phyloP scores from a whole-genome alignment of 2,888 invertebrate species.

The Cacoxenus indagator region DNA sequence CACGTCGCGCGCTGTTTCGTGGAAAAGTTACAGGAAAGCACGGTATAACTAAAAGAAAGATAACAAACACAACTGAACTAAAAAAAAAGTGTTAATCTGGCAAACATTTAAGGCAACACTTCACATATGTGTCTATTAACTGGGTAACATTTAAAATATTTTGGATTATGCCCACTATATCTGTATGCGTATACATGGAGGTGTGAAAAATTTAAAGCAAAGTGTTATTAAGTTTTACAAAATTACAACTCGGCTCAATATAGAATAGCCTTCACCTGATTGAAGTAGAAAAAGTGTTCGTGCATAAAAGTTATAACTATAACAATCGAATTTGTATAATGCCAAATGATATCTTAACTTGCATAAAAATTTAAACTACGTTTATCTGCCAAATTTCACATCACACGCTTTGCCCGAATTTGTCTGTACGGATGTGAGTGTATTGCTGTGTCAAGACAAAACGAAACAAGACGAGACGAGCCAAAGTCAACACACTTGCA shows the following conservation, averaged over 20 bases:
- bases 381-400: neutral
- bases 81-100: neutral
- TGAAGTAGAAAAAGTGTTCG: neutral
- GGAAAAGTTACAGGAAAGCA: neutral
- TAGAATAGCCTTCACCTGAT: neutral
- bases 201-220: neutral
- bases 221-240: neutral
- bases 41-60: neutral
- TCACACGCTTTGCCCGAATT: neutral
- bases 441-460: too few species aligned
- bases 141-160: neutral
- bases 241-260: neutral
- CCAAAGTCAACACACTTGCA: neutral
- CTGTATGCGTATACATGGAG: too few species aligned
- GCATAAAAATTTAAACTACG: neutral
- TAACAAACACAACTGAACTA: neutral
- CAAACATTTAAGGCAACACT: neutral
- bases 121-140: neutral
- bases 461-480: too few species aligned
- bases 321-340: neutral
- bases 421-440: neutral
- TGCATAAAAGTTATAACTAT: constrained; percentile 5
- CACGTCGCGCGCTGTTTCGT: neutral
- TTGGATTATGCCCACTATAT: too few species aligned
- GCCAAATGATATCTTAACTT: neutral